Conservation (phyloP, 2,797 vertebrate species). For the Cichlasoma orientale region DNA sequence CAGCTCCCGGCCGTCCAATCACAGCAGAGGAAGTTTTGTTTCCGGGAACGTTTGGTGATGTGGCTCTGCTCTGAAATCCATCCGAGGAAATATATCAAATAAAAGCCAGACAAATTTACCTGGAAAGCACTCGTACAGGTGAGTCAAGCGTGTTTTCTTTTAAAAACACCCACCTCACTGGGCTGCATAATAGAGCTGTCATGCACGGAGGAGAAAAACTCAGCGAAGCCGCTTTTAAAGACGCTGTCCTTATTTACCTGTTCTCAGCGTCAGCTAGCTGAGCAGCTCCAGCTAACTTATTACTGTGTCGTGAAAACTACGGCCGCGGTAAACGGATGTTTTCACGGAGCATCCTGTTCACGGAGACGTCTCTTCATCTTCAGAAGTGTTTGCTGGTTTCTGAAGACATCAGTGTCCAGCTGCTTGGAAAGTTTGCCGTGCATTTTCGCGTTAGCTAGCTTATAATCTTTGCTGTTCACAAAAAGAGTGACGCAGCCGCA, state of each 20-base stretch:
- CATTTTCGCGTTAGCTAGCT: slow-evolving; percentile 59
- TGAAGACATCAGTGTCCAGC: background rate
- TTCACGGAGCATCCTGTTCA: background rate
- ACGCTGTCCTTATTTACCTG: slow-evolving; percentile 43
- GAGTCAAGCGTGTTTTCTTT: slow-evolving; percentile 38
- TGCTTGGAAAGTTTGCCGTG: slow-evolving; percentile 29
- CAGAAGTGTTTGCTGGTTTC: background rate
- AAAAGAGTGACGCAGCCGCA: slow-evolving; percentile 78
- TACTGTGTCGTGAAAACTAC: slow-evolving; percentile 23
- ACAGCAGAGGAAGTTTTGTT: slow-evolving; percentile 68
- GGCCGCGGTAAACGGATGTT: slow-evolving; percentile 17
- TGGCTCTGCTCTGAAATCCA: slow-evolving; percentile 80
- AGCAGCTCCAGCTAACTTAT: slow-evolving; percentile 56
- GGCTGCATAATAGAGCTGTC: slow-evolving; percentile 4
- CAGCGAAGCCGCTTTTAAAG: slow-evolving; percentile 14
- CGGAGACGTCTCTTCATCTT: background rate
- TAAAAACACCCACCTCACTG: background rate
- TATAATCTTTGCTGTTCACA: slow-evolving; percentile 66
- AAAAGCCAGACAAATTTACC: slow-evolving; percentile 58
- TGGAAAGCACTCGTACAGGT: slow-evolving; percentile 71
- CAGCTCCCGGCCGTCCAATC: slow-evolving; percentile 72
- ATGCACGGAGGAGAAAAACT: slow-evolving; percentile 8
- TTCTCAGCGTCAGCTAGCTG: slow-evolving; percentile 45
- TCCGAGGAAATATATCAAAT: slow-evolving; percentile 72
- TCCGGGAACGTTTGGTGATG: slow-evolving; percentile 87